Evolutionary conservation across 1,140 invertebrate species (phyloP).

Genomic region (Drosophila ambigua): DNA sequence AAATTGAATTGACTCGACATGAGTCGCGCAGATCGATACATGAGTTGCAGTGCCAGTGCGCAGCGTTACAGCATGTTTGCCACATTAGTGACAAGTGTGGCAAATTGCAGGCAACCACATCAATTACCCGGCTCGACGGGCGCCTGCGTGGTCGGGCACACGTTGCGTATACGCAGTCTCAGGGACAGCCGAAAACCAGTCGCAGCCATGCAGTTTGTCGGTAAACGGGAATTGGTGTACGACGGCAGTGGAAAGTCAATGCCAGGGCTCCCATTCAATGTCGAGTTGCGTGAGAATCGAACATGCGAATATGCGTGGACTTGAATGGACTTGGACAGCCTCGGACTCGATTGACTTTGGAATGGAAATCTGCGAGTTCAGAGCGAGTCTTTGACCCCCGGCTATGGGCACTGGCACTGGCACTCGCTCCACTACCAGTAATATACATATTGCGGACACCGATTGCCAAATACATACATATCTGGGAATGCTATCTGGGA

Average conservation of each 20-base stretch:
- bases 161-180: conserved; percentile 67
- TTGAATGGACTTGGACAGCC: conserved; percentile 14
- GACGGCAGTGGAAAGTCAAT: conserved; percentile 34
- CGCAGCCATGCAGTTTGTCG: conserved; percentile 44
- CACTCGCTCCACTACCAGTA: not conserved
- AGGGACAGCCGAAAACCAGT: conserved; percentile 61
- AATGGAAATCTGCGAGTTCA: conserved; percentile 12
- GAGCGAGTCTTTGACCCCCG: not conserved
- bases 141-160: conserved; percentile 46
- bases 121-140: conserved; percentile 38
- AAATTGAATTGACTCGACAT: conserved; percentile 32
- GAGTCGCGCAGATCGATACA: too few species aligned
- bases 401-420: too few species aligned
- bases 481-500: conserved; percentile 12
- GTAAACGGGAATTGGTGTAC: conserved; percentile 28
- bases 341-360: conserved; percentile 11
- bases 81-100: conserved; percentile 62
- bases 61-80: conserved; percentile 48
- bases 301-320: conserved; percentile 24
- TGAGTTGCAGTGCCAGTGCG: not conserved
- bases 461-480: conserved; percentile 18
- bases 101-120: conserved; percentile 33
- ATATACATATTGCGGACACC: not conserved
- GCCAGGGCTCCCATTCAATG: conserved; percentile 30
- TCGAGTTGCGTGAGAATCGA: conserved; percentile 36